Percentiles rank a stretch among this genome's conserved stretches.
Evolutionary conservation across 2,113 vertebrate genomes (phyloP).

Genomic region (Daphoenositta chrysoptera): DNA sequence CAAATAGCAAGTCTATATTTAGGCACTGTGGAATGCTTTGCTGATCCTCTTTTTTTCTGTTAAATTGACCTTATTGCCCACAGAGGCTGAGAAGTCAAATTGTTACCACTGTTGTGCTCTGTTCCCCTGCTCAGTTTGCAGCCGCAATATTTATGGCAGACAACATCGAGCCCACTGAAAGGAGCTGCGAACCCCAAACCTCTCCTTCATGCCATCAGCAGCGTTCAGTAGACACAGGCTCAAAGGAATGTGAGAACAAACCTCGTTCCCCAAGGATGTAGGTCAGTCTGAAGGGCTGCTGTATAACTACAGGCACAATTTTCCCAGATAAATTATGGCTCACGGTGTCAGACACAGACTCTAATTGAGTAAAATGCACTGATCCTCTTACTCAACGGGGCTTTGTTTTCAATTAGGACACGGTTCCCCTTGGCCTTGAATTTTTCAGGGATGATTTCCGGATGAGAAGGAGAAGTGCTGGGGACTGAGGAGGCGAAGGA

Average conservation of each 20-base stretch:
- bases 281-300: not conserved
- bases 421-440: not conserved
- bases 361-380: not conserved
- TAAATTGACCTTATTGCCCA: not conserved
- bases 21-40: not conserved
- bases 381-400: not conserved
- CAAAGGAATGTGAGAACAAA: not conserved
- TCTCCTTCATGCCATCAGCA: not conserved
- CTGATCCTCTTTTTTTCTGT: not conserved
- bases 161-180: not conserved
- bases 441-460: not conserved
- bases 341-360: not conserved
- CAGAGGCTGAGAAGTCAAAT: not conserved
- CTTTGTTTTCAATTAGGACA: constrained; percentile 32
- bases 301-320: not conserved
- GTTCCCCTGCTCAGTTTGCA: not conserved
- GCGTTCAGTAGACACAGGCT: not conserved
- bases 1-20: not conserved
- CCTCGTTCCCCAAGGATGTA: not conserved
- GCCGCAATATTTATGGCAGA: not conserved
- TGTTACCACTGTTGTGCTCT: not conserved
- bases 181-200: not conserved
- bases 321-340: not conserved
- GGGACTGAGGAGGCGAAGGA: not conserved
- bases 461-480: not conserved